Evolutionary conservation across 1,140 invertebrate genomes (phyloP).

Genomic region (Heliconius hewitsoni): DNA sequence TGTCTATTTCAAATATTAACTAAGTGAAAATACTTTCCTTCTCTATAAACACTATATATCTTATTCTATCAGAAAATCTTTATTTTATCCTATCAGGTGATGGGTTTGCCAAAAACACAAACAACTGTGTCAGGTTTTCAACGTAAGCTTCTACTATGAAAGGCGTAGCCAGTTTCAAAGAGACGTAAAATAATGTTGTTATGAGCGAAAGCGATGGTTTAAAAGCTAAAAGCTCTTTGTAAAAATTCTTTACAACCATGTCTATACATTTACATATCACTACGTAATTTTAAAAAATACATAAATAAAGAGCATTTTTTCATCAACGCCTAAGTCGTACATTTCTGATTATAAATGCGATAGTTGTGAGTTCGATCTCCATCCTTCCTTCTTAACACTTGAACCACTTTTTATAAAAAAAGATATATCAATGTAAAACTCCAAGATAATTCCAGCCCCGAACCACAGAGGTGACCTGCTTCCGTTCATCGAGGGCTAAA

Average conservation of each 20-base stretch:
- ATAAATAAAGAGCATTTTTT: too few species aligned
- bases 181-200: conserved; percentile 2
- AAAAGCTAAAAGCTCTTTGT: conserved; percentile 4
- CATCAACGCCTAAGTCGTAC: too few species aligned
- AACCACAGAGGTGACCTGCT: not conserved
- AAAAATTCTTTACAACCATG: not conserved
- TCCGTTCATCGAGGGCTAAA: not conserved
- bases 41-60: too few species aligned
- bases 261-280: not conserved
- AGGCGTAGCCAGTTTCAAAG: not conserved
- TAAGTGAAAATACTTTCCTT: too few species aligned
- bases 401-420: not conserved
- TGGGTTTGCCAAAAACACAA: not conserved
- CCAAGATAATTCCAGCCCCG: not conserved
- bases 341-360: too few species aligned
- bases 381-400: not conserved
- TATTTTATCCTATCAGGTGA: too few species aligned
- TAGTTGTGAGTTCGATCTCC: too few species aligned
- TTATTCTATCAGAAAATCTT: too few species aligned
- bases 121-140: not conserved
- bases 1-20: too few species aligned
- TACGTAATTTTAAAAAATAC: not conserved
- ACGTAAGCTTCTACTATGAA: not conserved
- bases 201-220: not conserved
- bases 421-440: not conserved